Percentiles rank a stretch among this genome's conserved stretches.
Conservation (phyloP, 2,113 vertebrate species). For the Rana temporaria region DNA sequence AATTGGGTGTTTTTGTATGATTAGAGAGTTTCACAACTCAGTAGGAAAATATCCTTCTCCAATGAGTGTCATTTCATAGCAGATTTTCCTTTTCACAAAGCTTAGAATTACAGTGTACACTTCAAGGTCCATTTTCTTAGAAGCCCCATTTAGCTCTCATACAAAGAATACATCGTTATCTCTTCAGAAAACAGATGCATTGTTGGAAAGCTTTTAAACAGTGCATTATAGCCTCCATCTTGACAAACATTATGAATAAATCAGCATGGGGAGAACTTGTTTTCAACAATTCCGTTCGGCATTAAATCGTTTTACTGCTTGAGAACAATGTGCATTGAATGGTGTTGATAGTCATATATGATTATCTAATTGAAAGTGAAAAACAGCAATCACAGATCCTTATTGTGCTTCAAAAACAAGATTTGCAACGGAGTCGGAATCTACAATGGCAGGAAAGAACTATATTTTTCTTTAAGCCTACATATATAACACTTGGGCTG, state of each 20-base stretch:
- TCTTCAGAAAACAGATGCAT: neutral
- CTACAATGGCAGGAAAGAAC: too few species aligned
- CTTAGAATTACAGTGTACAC: neutral
- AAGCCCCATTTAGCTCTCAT: conserved; percentile 8
- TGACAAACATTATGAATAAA: conserved; percentile 11
- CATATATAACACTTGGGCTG: too few species aligned
- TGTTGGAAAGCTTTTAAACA: conserved; percentile 24
- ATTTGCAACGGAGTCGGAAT: neutral
- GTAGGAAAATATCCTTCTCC: neutral
- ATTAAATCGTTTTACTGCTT: neutral
- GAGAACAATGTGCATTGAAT: neutral
- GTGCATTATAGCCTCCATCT: conserved; percentile 3
- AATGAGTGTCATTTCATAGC: neutral
- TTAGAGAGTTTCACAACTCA: neutral
- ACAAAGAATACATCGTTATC: conserved; percentile 3
- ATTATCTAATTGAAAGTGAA: neutral
- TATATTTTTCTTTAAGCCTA: too few species aligned
- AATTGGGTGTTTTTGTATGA: too few species aligned
- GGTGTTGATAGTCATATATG: neutral
- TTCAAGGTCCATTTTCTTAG: neutral
- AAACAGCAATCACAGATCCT: neutral
- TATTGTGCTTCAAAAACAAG: neutral
- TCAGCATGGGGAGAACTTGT: neutral
- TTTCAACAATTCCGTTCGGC: neutral
- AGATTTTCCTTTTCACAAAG: neutral